Percentiles rank a stretch among this genome's conserved stretches.
These are phyloP conservation scores for Coleophora deauratella DNA, from an alignment of 2,888 invertebrate species.

Conservation along the genomic window DNA sequence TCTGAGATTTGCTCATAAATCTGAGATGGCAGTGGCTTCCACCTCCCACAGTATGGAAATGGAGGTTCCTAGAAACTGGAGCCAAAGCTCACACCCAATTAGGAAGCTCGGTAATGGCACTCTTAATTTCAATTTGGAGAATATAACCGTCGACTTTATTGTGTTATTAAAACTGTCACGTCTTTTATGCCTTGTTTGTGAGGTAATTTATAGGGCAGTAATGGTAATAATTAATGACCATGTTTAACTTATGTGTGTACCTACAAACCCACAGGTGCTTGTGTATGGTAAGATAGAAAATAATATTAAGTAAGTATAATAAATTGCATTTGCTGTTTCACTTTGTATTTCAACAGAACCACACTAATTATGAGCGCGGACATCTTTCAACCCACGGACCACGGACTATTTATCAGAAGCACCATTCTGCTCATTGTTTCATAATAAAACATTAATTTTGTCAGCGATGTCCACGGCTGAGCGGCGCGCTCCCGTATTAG, in stretches of 20 bases:
- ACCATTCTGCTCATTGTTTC: constrained; percentile 68
- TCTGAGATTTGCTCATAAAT: constrained; percentile 66
- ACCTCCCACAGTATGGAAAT: constrained; percentile 42
- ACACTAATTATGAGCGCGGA: constrained; percentile 33
- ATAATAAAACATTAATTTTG: constrained; percentile 71
- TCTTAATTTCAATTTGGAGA: constrained; percentile 33
- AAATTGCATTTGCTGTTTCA: constrained; percentile 23
- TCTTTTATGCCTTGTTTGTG: constrained; percentile 11
- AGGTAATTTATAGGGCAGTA: constrained; percentile 7
- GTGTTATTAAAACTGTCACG: constrained; percentile 12
- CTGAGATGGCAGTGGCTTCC: constrained; percentile 45
- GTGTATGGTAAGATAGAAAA: too few species aligned
- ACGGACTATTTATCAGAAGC: constrained; percentile 56
- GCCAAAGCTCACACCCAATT: constrained; percentile 49
- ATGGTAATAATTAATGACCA: background rate
- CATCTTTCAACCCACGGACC: constrained; percentile 47
- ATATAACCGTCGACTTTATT: constrained; percentile 18
- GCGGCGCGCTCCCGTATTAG: constrained; percentile 55
- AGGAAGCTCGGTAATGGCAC: constrained; percentile 36
- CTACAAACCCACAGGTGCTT: too few species aligned
- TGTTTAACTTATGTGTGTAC: too few species aligned
- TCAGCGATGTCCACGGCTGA: constrained; percentile 56
- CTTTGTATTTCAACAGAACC: constrained; percentile 31
- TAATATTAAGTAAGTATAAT: too few species aligned
- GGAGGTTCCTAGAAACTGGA: constrained; percentile 48